Percentiles rank a stretch among this genome's conserved stretches.
Conservation (phyloP, 2,888 invertebrate genomes). For the Aphidoletes aphidimyza region DNA sequence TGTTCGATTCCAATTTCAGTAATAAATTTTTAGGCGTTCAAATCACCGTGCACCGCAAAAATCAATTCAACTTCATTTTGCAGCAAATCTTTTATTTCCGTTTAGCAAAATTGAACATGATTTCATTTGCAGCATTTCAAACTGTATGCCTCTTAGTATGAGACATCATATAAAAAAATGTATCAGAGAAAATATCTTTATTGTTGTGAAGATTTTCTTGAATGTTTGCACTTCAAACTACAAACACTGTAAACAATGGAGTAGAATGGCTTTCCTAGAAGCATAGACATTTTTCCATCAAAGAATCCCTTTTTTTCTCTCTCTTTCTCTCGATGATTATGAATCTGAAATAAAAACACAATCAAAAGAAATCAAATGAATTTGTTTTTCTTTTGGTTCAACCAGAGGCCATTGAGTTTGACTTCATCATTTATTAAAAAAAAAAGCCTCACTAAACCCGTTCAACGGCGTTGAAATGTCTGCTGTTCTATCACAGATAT, state of each 20-base stretch:
- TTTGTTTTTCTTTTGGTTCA: background rate
- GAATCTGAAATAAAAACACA: background rate
- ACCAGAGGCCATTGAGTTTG: background rate
- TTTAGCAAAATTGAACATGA: too few relatives aligned
- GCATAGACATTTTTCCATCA: too few relatives aligned
- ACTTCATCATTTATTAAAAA: background rate
- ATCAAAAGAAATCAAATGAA: background rate
- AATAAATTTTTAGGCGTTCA: too few relatives aligned
- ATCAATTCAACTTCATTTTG: too few relatives aligned
- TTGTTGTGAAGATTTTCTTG: too few relatives aligned
- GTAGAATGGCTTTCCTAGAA: background rate
- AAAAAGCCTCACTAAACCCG: background rate
- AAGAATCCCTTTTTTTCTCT: too few relatives aligned
- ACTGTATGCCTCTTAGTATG: background rate
- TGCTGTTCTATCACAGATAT: too few relatives aligned
- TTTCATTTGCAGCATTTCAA: slow-evolving; percentile 1
- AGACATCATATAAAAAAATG: background rate
- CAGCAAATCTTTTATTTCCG: too few relatives aligned
- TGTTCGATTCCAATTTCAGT: too few relatives aligned
- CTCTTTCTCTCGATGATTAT: too few relatives aligned
- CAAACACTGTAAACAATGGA: background rate
- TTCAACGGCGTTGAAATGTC: background rate
- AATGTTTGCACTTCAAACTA: too few relatives aligned
- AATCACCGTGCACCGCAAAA: too few relatives aligned
- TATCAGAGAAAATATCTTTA: background rate